Percentiles rank a stretch among this genome's conserved stretches.
Evolutionary conservation across 2,888 invertebrate species (phyloP).

Genomic region (Bellardia bayeri): DNA sequence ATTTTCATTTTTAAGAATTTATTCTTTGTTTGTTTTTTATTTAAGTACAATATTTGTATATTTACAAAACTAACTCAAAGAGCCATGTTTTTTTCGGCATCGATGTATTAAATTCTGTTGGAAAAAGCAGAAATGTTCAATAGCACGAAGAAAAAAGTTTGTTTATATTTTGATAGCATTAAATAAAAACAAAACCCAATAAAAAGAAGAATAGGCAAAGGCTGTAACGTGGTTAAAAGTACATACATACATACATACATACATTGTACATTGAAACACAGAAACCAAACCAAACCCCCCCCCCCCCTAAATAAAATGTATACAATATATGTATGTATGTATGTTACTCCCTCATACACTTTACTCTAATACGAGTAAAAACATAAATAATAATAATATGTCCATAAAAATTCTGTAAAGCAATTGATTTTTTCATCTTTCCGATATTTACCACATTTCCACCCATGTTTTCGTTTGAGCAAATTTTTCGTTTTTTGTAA

Average conservation of each 20-base stretch:
- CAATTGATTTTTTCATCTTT: conserved; percentile 61
- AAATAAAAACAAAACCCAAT: conserved; percentile 11
- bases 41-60: neutral
- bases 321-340: neutral
- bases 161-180: conserved; percentile 16
- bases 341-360: too few relatives aligned
- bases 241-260: neutral
- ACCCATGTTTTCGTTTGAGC: neutral
- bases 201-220: conserved; percentile 18
- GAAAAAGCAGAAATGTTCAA: neutral
- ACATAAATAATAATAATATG: conserved; percentile 32
- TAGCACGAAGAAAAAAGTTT: neutral
- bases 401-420: conserved; percentile 35
- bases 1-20: conserved; percentile 25
- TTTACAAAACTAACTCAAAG: conserved; percentile 11
- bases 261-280: too few relatives aligned
- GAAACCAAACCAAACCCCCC: neutral
- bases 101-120: conserved; percentile 7
- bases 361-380: conserved; percentile 1
- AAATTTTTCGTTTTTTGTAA: neutral
- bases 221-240: conserved; percentile 1
- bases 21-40: neutral
- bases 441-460: conserved; percentile 41
- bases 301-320: neutral
- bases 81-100: neutral